Evolutionary conservation across 2,888 invertebrate species (phyloP).

Genomic region (Lasioglossum marginatum): DNA sequence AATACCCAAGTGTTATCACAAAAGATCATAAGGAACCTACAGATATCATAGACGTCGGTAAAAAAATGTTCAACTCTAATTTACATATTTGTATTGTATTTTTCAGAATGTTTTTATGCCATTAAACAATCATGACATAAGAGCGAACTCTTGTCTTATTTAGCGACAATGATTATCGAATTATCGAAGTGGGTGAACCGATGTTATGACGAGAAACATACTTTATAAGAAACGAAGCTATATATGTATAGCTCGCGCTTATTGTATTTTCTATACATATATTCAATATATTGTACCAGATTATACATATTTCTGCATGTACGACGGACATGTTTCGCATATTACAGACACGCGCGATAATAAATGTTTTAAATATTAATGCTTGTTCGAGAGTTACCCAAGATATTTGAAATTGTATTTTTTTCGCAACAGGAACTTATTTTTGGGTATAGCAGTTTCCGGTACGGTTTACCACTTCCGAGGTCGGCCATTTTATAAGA

Average conservation of each 20-base stretch:
- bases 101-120: background rate
- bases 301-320: background rate
- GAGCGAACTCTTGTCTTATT: background rate
- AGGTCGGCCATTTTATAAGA: slow-evolving; percentile 77
- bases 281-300: no score
- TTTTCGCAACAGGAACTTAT: slow-evolving; percentile 25
- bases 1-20: background rate
- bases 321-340: background rate
- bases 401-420: slow-evolving; percentile 9
- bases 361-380: slow-evolving; percentile 24
- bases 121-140: background rate
- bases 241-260: background rate
- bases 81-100: background rate
- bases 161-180: background rate
- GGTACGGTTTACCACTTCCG: slow-evolving; percentile 64
- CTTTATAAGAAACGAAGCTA: background rate
- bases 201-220: background rate
- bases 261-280: background rate
- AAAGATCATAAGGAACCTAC: background rate
- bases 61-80: background rate
- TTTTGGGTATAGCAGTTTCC: slow-evolving; percentile 69
- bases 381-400: background rate
- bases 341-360: background rate
- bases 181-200: background rate
- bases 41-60: background rate